Evolutionary conservation across 2,888 invertebrate species (phyloP), one percentile per base, ranked within the genome.

Genomic region (Eupeodes latifasciatus): DNA sequence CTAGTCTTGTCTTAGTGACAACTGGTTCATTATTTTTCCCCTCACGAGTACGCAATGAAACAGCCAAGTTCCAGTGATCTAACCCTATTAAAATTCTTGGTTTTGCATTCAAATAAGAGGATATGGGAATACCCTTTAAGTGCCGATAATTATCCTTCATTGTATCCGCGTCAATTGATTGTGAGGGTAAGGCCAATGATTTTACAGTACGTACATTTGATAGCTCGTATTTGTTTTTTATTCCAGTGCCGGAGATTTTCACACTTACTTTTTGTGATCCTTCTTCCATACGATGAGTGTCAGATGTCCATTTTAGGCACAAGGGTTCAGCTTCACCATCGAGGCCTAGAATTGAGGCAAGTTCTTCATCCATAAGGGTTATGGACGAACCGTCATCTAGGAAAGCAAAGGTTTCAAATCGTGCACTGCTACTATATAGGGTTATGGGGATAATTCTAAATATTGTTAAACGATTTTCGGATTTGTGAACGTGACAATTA

Each of bases 321-420:
- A 89, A 69, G 44, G 85, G 77, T 67, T 84, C 74, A 5, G 62
- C 6, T 71, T 86, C 79, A n/a, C 90, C 89, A 11, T 78, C 44
- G 40, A 81, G 55, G 12, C 77, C 74, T 2, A 89, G 59, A 36
- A 80, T 61, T 0, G 36, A 53, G 11, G 80, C 40, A 16, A 89
- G 77, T 34, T 80, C 81, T 84, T 86, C 84, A 40, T 90, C 89
- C 59, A 89, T 89, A 7, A 90, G 53, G 34, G 88, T 89, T 51
- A 89, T 57, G 27, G 88, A 89, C 4, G 90, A 90, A 49, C 88
- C 84, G 2, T 90, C 89, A 71, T 85, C 84, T 64, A 90, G 74
- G 71, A 90, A 88, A 5, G 86, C 89, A 36, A 72, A 90, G 12
- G 86, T 90, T 53, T 89, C 47, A 49, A 89, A 10, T 61, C 66